A percentile compares a stretch with the other conserved stretches of the same genome.
phyloP scores from a whole-genome alignment of 2,797 vertebrate species.

The Cephalopachus bancanus region DNA sequence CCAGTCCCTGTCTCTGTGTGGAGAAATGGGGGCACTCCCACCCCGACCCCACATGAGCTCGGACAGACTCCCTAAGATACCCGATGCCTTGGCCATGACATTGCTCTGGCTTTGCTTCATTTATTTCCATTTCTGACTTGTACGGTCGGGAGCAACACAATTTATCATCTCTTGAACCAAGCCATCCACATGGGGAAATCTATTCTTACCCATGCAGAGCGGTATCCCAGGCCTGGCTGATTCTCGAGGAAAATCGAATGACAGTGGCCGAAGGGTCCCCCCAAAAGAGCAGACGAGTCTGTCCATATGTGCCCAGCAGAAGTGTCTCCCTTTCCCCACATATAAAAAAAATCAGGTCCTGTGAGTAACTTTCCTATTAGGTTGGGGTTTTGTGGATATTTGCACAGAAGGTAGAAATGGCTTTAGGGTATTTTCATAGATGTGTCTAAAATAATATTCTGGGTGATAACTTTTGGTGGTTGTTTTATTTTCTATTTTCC shows the following conservation, averaged over 20 bases:
- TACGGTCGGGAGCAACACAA: not conserved
- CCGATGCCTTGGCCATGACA: accelerated
- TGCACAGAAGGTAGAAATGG: accelerated
- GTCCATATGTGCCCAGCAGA: accelerated
- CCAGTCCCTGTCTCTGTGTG: not conserved
- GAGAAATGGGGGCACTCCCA: accelerated
- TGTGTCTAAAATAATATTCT: not conserved
- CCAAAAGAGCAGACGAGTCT: accelerated
- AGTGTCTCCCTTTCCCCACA: accelerated
- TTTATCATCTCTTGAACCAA: constrained; percentile 16
- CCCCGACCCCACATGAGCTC: not conserved
- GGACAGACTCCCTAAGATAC: not conserved
- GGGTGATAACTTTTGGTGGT: not conserved
- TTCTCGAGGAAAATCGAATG: not conserved
- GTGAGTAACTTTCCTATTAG: accelerated
- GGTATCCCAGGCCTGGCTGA: not conserved
- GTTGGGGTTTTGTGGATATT: not conserved
- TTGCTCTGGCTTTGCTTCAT: not conserved
- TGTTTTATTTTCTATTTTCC: not conserved
- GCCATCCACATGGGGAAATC: constrained; percentile 2
- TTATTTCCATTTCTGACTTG: not conserved
- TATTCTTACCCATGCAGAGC: not conserved
- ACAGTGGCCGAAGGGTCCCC: not conserved
- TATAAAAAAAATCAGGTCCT: not conserved
- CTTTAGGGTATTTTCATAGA: accelerated